phyloP scores from a whole-genome alignment of 2,888 invertebrate species.

The Aelia acuminata region DNA sequence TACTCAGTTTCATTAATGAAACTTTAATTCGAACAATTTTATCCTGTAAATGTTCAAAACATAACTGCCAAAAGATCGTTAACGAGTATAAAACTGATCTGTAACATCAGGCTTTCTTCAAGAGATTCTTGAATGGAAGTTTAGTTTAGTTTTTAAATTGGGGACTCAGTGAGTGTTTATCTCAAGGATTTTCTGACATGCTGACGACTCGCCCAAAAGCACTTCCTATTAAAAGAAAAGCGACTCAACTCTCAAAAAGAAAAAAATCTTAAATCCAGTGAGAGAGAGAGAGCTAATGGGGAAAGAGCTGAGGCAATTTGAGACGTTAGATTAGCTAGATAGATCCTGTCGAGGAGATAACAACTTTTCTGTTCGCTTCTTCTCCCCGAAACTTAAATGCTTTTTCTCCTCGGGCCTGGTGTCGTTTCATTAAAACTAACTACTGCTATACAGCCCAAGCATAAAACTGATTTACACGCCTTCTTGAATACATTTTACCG shows the following conservation, averaged over 20 bases:
- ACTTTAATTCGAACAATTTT: no score
- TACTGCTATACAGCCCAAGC: neutral
- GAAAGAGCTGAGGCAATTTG: slow-evolving; percentile 23
- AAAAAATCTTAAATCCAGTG: slow-evolving; percentile 25
- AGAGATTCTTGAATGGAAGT: neutral
- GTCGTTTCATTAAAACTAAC: slow-evolving; percentile 26
- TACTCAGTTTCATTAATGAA: no score
- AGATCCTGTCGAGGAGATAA: slow-evolving; percentile 13
- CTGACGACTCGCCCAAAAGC: neutral
- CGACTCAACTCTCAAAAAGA: neutral
- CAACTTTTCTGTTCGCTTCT: slow-evolving; percentile 35
- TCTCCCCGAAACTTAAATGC: slow-evolving; percentile 21
- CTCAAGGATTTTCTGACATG: neutral
- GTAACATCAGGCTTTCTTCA: neutral
- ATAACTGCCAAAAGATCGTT: no score
- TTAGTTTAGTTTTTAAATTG: neutral
- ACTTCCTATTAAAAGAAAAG: slow-evolving; percentile 12
- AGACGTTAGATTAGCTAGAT: slow-evolving; percentile 23
- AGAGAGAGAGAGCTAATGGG: slow-evolving; percentile 18
- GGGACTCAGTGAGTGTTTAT: neutral
- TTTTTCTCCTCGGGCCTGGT: neutral
- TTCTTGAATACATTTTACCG: neutral
- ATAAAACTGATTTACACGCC: slow-evolving; percentile 30
- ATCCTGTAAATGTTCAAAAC: no score
- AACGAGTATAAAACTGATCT: no score